phyloP scores from a whole-genome alignment of 1,140 invertebrate genomes.

The Campoletis sonorensis region DNA sequence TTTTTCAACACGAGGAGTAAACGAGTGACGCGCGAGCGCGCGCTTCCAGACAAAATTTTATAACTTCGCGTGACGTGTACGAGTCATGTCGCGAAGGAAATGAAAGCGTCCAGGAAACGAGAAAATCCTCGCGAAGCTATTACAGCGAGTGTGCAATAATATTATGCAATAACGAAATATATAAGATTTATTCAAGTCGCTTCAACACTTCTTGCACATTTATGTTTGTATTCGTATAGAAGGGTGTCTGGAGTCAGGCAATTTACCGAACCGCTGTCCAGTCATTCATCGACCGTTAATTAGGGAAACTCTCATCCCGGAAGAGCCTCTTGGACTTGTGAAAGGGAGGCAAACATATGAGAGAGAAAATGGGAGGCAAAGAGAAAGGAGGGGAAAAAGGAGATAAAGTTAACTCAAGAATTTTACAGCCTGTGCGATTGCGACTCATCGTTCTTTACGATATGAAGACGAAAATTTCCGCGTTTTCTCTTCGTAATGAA shows the following conservation, averaged over 20 bases:
- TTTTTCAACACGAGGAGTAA: not conserved
- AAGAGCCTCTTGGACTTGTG: conserved; percentile 31
- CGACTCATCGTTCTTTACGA: conserved; percentile 45
- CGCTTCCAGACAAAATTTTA: not conserved
- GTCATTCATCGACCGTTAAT: conserved; percentile 27
- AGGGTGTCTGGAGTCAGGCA: not conserved
- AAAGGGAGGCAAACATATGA: not conserved
- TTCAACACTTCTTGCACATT: not conserved
- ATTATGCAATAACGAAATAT: conserved; percentile 14
- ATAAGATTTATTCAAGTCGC: not conserved
- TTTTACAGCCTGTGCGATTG: conserved; percentile 46
- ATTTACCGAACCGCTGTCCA: conserved; percentile 18
- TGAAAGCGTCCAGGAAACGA: conserved; percentile 23
- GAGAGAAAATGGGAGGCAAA: conserved; percentile 23
- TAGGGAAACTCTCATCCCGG: conserved; percentile 41
- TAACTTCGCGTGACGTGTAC: conserved; percentile 6
- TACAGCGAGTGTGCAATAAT: not conserved
- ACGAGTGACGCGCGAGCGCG: not conserved
- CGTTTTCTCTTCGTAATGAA: conserved; percentile 31
- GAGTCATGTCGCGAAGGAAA: not conserved
- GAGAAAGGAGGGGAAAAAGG: conserved; percentile 3
- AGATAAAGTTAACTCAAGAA: conserved; percentile 17
- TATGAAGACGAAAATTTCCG: conserved; percentile 14
- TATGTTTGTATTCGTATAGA: not conserved
- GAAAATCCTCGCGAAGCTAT: conserved; percentile 3